phyloP scores from a whole-genome alignment of 2,113 vertebrate genomes.

The Narcine bancroftii region DNA sequence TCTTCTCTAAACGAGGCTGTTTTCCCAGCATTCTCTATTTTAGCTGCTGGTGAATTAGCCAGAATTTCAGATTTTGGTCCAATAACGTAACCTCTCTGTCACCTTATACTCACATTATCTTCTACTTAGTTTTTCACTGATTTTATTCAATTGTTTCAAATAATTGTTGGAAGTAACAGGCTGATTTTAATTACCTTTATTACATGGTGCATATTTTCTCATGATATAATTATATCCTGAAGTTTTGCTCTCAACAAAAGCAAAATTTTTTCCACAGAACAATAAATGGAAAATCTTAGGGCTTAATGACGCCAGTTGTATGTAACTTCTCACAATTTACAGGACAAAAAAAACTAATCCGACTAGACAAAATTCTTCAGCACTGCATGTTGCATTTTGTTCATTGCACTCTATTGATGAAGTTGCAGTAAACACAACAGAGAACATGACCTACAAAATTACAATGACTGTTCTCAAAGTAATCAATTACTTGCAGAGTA shows the following conservation, averaged over 20 bases:
- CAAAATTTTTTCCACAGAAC: neutral
- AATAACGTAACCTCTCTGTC: no score
- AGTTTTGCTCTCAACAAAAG: neutral
- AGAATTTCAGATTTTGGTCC: no score
- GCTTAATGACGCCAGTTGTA: neutral
- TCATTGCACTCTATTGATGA: neutral
- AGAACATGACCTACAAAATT: neutral
- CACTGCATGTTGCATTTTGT: neutral
- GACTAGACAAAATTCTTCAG: neutral
- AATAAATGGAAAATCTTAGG: neutral
- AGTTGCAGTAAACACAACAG: neutral
- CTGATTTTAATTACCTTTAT: neutral
- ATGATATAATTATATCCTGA: slow-evolving; percentile 3
- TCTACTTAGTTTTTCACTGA: neutral
- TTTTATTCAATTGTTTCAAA: neutral
- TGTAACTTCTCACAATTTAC: neutral
- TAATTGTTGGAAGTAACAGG: neutral
- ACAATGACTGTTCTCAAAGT: neutral
- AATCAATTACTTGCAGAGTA: neutral
- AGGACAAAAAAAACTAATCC: neutral
- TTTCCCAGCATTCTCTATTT: no score
- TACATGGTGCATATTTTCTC: neutral
- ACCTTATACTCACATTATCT: neutral
- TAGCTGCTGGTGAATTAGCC: no score
- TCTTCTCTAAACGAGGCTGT: no score